phyloP scores from a whole-genome alignment of 37 sponge, comb jelly and placozoan species.

The Lycopodina hypogea region DNA sequence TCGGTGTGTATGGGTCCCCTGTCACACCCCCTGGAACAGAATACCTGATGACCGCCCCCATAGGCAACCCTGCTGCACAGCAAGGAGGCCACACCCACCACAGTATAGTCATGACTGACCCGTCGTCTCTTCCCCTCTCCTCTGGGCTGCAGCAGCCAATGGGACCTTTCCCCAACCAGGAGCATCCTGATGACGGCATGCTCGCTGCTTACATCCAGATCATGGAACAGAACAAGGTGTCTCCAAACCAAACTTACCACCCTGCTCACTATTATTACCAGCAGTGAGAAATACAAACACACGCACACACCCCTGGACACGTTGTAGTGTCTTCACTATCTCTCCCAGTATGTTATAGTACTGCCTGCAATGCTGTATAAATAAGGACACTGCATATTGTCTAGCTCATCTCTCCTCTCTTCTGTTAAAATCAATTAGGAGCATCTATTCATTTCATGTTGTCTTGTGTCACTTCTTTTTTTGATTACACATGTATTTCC shows the following conservation, averaged over 20 bases:
- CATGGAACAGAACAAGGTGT: constrained; percentile 39
- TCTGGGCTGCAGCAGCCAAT: neutral
- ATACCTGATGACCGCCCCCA: neutral
- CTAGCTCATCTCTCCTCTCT: no score
- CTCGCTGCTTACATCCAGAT: constrained; percentile 47
- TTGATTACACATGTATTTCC: no score
- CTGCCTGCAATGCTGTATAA: no score
- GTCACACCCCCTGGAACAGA: constrained; percentile 30
- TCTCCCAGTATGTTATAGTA: no score
- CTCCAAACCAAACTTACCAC: no score
- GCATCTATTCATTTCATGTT: no score
- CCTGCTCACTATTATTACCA: neutral
- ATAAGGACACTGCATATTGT: no score
- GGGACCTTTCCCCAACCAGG: neutral
- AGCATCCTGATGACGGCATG: constrained; percentile 20
- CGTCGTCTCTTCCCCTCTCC: neutral
- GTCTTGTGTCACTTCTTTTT: no score
- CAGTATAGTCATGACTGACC: neutral
- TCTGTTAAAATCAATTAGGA: no score
- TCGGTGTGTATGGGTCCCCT: neutral
- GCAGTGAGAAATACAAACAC: no score
- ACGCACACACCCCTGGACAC: no score
- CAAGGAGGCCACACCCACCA: neutral
- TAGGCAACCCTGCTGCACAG: neutral
- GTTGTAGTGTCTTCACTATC: no score